Conservation (phyloP, 2,797 vertebrate genomes). For the Ceyx erithaca region DNA sequence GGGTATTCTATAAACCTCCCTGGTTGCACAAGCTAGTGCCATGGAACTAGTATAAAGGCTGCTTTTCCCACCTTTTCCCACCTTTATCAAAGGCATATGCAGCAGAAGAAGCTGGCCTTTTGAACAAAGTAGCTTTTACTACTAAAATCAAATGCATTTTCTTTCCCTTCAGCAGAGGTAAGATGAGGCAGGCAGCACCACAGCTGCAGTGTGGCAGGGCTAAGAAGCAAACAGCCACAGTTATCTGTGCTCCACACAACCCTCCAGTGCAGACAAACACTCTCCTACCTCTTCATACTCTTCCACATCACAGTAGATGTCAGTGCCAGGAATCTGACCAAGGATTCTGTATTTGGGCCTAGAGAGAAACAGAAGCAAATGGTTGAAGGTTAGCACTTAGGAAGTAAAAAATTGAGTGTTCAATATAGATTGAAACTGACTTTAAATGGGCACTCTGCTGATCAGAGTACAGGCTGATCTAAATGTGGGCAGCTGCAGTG, state of each 20-base stretch:
- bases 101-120: not conserved
- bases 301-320: constrained; percentile 89
- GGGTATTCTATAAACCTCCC: not conserved
- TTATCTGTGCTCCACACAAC: not conserved
- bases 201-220: not conserved
- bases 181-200: not conserved
- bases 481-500: not conserved
- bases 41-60: not conserved
- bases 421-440: not conserved
- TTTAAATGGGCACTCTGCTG: not conserved
- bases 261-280: not conserved
- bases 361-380: constrained; percentile 29
- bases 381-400: not conserved
- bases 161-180: not conserved
- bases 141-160: not conserved
- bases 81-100: not conserved
- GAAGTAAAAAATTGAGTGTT: not conserved
- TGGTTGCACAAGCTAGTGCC: not conserved
- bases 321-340: constrained; percentile 87
- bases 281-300: constrained; percentile 90
- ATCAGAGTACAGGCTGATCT: not conserved
- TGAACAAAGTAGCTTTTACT: not conserved
- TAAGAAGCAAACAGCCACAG: not conserved
- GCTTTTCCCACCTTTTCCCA: not conserved
- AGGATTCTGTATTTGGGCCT: constrained; percentile 90